These are phyloP conservation scores for Hemiscyllium ocellatum DNA, from an alignment of 2,113 vertebrate genomes.

Conservation along the genomic window DNA sequence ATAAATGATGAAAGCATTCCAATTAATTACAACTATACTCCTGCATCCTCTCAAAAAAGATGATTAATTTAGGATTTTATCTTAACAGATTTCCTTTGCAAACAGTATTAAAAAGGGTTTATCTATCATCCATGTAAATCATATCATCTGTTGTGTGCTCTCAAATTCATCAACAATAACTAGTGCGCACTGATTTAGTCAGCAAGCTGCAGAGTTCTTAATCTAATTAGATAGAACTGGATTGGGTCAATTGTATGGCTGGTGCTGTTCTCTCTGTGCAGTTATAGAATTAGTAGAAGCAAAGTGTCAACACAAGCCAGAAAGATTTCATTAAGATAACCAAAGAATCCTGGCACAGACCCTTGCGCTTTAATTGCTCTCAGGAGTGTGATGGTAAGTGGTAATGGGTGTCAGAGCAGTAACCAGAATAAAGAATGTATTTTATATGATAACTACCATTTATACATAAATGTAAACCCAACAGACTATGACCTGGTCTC, in stretches of 20 bases:
- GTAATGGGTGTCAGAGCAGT: constrained; percentile 26
- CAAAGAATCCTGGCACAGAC: neutral
- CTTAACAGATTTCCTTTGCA: constrained; percentile 1
- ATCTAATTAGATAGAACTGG: constrained; percentile 33
- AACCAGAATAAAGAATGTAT: constrained; percentile 21
- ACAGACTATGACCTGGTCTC: constrained; percentile 11
- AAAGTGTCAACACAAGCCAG: constrained; percentile 1
- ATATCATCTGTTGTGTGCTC: constrained; percentile 8
- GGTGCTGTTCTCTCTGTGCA: constrained; percentile 6
- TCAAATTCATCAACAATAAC: neutral
- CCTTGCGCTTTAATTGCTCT: constrained; percentile 24
- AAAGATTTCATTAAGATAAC: constrained; percentile 33
- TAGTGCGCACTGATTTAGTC: constrained; percentile 7
- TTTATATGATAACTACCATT: constrained; percentile 25
- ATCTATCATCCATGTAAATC: neutral
- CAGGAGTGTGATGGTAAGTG: neutral
- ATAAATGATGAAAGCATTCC: neutral
- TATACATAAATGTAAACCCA: constrained; percentile 26
- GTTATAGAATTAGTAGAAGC: constrained; percentile 25
- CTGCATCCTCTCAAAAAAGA: neutral
- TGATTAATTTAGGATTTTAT: constrained; percentile 17
- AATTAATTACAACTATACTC: constrained; percentile 18
- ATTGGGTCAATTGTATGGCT: constrained; percentile 9
- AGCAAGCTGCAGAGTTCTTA: constrained; percentile 26
- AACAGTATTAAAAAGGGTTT: neutral